A percentile compares a stretch with the other conserved stretches of the same genome.
Evolutionary conservation across 2,888 invertebrate genomes (phyloP).

Genomic region (Mayetiola destructor): DNA sequence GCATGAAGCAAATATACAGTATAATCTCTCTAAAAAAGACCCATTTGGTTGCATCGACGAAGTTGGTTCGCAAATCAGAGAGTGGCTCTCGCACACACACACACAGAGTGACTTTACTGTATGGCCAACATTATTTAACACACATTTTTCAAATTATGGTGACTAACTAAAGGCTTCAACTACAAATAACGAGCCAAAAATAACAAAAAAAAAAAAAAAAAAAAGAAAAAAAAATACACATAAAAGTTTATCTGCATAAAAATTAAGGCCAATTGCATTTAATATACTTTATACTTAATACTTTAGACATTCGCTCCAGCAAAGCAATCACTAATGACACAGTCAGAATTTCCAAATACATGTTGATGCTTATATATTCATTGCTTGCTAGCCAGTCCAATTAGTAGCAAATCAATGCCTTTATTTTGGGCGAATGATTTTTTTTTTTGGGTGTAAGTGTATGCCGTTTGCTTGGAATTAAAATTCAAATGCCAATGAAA

Average conservation of each 20-base stretch:
- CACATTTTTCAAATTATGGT: background rate
- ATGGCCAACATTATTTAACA: background rate
- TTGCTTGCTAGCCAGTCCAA: background rate
- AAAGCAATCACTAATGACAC: background rate
- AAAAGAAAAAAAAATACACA: background rate
- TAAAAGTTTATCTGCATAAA: background rate
- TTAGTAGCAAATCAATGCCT: too few relatives aligned
- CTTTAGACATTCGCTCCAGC: background rate
- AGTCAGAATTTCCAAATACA: background rate
- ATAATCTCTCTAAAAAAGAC: background rate
- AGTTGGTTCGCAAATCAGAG: background rate
- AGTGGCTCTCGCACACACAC: background rate
- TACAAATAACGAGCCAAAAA: too few relatives aligned
- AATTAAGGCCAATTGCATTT: constrained; percentile 6
- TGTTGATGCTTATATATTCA: background rate
- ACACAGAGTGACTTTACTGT: background rate
- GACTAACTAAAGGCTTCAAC: too few relatives aligned
- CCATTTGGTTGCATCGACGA: background rate
- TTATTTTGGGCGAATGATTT: background rate
- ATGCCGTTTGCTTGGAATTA: too few relatives aligned
- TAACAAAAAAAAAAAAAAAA: background rate
- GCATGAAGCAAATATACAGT: background rate
- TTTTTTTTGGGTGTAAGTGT: background rate
- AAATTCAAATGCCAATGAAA: too few relatives aligned
- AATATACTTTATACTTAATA: background rate